phyloP scores from a whole-genome alignment of 2,888 invertebrate genomes.

The Drosophila nr. fundita region DNA sequence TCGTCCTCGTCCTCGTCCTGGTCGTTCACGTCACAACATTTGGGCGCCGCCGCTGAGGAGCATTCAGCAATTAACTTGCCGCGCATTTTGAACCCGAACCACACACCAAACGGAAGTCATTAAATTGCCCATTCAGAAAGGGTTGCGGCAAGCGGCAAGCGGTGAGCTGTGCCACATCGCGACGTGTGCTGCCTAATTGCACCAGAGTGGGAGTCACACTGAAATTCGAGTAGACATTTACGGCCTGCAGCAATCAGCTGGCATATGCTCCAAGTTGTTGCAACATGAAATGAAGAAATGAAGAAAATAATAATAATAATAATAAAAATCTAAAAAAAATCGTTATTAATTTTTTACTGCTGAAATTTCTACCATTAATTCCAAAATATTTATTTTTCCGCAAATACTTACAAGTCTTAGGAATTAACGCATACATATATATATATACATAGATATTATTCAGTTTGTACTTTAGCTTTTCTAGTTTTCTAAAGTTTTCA shows the following conservation, averaged over 20 bases:
- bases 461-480: background rate
- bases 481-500: background rate
- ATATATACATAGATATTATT: background rate
- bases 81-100: constrained; percentile 43
- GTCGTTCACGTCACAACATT: constrained; percentile 30
- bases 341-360: background rate
- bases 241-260: constrained; percentile 7
- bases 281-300: background rate
- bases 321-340: background rate
- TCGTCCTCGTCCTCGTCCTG: background rate
- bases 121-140: constrained; percentile 63
- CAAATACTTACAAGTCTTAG: background rate
- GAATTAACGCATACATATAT: background rate
- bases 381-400: background rate
- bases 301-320: background rate
- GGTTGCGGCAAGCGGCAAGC: constrained; percentile 52
- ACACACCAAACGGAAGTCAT: constrained; percentile 68
- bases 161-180: constrained; percentile 6
- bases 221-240: constrained; percentile 63
- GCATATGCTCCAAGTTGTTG: constrained; percentile 2
- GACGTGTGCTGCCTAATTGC: constrained; percentile 70
- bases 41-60: constrained; percentile 20
- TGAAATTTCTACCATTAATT: background rate
- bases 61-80: constrained; percentile 57
- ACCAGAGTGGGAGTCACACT: constrained; percentile 29